Evolutionary conservation across 2,113 vertebrate genomes (phyloP), one percentile per base, ranked within the genome.

Genomic region (Amphiprion ocellaris): DNA sequence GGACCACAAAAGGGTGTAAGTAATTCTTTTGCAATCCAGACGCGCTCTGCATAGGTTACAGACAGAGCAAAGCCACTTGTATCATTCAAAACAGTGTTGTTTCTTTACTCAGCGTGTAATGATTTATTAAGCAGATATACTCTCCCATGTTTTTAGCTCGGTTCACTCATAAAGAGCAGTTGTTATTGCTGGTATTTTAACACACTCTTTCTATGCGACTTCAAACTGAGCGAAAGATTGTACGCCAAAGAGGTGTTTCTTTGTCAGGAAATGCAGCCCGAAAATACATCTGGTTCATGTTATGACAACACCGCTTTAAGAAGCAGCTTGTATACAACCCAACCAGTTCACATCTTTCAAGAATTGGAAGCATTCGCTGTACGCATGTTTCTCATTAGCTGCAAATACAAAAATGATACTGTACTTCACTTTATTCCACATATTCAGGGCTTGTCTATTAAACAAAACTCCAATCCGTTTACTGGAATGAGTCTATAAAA

Each of bases 281-380:
- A 82, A 69, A 69, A 62, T 67, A 82, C 90, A 90, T 93, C 87
- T 92, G 90, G 64, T 88, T 87, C 54, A 66, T 78, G 89, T 91
- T 92, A 88, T 76, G 84, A 90, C 83, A 86, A 56, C 78, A 78
- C 37, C 56, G 79, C 78, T 84, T 74, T 61, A 82, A 81, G 82
- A 88, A 58, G 66, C 59, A 74, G 71, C 79, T 84, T 80, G 78
- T 81, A 74, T 65, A 79, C 69, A 78, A 80, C 28, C 72, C 59
- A 66, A 64, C 26, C 79, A 72, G 77, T 82, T 89, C 72, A 72
- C 81, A 87, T 80, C 76, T 71, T 69, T 79, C 26, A 73, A 63
- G 81, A 86, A 77, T 56, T 75, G 82, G 74, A 84, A 54, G 52
- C 71, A 68, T 79, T 77, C 58, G 46, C 82, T 69, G 71, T 39